Base-by-base conservation (phyloP, 2,797 vertebrate species). In the Zenarchopterus dispar region DNA sequence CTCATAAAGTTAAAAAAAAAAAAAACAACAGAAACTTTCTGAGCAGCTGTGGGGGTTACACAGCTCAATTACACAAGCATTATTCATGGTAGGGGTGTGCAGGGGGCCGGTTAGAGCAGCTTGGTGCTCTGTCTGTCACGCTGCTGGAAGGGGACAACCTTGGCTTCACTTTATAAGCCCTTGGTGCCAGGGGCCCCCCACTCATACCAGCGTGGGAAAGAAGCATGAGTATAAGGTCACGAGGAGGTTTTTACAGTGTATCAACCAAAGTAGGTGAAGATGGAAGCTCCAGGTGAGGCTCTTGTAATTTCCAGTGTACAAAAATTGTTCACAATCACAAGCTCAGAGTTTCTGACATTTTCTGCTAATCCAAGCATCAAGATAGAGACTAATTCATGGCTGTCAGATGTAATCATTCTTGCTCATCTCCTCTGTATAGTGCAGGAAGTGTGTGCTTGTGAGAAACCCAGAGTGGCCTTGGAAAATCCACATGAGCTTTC, bases 191-290 rank as follows among this genome's bases (percentile, higher is more conserved):
- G 65, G 82, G 78, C 85, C 85, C 85, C 28, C 69, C 3, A 51
- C 39, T 75, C 62, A 65, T 73, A 22, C 51, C 48, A 33, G 70
- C 80, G 89, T 92, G 90, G 90, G 92, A 93, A 93, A 74, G 52
- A 46, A 75, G 47, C 33, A 36, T 50, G 64, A 77, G 41, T 75
- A 66, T 81, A 71, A 75, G 75, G 79, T 84, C 75, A 52, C 75
- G 33, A 67, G 74, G 59, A 73, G 50, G 55, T 51, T 63, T 88
- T 91, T 81, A 83, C 33, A 41, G 69, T 21, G 55, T 52, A 68
- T 86, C 89, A 68, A 85, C 81, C 70, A 77, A 68, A 64, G 67
- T 45, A 75, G 70, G 61, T 62, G 36, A 41, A 73, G 60, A 55
- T 56, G 22, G 19, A 61, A 51, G 62, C 22, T 59, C 54, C 26